Percentiles rank a stretch among this genome's conserved stretches.
Evolutionary conservation across 2,888 invertebrate species (phyloP).

Genomic region (Melieria crassipennis): DNA sequence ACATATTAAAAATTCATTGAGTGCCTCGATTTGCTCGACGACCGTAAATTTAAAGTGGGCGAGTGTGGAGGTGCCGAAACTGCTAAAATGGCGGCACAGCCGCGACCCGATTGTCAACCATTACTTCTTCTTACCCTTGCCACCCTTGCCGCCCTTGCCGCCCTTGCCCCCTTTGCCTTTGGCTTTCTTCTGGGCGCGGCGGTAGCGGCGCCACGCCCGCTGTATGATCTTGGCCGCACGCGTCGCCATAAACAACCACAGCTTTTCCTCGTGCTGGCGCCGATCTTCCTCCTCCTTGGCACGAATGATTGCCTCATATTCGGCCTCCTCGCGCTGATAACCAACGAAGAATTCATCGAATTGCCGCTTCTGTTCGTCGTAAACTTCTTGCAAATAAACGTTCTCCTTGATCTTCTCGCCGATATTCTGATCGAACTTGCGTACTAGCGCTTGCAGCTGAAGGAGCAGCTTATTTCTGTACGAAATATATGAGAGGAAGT

Average conservation of each 20-base stretch:
- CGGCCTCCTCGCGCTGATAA: constrained; percentile 50
- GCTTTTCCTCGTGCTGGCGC: constrained; percentile 53
- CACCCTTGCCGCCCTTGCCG: constrained; percentile 45
- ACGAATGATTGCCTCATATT: constrained; percentile 53
- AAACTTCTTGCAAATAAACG: constrained; percentile 47
- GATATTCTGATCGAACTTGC: constrained; percentile 59
- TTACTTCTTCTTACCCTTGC: constrained; percentile 41
- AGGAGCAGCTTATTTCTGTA: constrained; percentile 56
- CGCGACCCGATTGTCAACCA: constrained; percentile 5
- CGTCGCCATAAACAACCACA: constrained; percentile 58
- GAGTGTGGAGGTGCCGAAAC: neutral
- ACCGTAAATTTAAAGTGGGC: constrained; percentile 24
- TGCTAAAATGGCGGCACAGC: neutral
- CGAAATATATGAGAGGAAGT: neutral
- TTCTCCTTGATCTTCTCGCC: constrained; percentile 57
- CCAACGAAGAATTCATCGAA: constrained; percentile 52
- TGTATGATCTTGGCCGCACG: constrained; percentile 60
- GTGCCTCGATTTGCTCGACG: constrained; percentile 30
- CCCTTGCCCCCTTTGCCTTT: constrained; percentile 46
- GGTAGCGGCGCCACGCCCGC: constrained; percentile 54
- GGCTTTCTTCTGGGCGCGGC: constrained; percentile 50
- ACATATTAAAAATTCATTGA: constrained; percentile 36
- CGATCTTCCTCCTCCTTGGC: constrained; percentile 54
- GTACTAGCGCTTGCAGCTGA: constrained; percentile 56
- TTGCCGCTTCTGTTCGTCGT: constrained; percentile 44